These are phyloP conservation scores for Siniperca undulata DNA, from an alignment of 2,797 vertebrate species.

Conservation along the genomic window DNA sequence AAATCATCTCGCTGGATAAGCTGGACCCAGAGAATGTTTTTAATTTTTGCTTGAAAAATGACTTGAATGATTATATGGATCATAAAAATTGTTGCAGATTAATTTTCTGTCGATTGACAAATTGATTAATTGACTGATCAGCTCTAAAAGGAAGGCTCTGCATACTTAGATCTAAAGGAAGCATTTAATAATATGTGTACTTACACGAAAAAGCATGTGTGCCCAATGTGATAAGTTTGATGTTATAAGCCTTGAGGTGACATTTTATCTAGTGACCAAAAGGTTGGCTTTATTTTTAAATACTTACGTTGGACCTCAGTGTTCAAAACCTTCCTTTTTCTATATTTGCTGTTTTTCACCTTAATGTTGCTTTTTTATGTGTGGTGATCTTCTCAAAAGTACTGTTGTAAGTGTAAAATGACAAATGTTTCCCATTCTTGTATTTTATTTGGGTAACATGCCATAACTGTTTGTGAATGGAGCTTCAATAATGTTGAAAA, in stretches of 20 bases:
- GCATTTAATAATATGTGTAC: too few relatives aligned
- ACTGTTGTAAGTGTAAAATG: not conserved
- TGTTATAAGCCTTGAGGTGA: not conserved
- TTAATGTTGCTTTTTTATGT: not conserved
- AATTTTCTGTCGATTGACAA: not conserved
- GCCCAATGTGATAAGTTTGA: not conserved
- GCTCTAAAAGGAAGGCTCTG: not conserved
- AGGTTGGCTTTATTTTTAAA: too few relatives aligned
- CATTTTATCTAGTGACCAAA: not conserved
- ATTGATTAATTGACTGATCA: not conserved
- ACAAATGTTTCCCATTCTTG: not conserved
- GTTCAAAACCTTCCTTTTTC: not conserved
- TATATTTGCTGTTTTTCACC: not conserved
- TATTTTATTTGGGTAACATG: not conserved
- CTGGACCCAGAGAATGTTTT: too few relatives aligned
- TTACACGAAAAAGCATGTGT: too few relatives aligned
- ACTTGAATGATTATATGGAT: too few relatives aligned
- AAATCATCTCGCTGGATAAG: not conserved
- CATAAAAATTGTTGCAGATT: not conserved
- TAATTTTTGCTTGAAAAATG: too few relatives aligned
- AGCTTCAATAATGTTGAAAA: not conserved
- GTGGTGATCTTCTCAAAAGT: not conserved
- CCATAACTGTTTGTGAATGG: not conserved
- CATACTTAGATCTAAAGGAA: too few relatives aligned
- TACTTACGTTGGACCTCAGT: not conserved